Conservation (phyloP, 2,888 invertebrate genomes). For the Drosophila macrospina region DNA sequence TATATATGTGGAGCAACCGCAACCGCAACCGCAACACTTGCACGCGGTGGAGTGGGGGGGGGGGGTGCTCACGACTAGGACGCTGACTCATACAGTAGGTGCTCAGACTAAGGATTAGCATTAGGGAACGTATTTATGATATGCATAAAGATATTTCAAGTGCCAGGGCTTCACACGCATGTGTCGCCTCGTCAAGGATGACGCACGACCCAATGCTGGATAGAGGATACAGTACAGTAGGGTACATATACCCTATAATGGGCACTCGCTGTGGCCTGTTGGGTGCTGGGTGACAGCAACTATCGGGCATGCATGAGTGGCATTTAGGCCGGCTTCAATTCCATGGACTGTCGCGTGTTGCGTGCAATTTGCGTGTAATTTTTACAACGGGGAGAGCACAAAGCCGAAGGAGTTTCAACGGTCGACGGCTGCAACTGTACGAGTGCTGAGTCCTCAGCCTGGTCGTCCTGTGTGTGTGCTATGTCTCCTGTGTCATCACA, state of each 20-base stretch:
- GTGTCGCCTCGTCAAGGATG: constrained; percentile 67
- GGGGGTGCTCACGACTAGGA: constrained; percentile 7
- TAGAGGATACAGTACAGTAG: neutral
- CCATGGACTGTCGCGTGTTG: constrained; percentile 74
- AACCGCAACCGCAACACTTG: constrained; percentile 69
- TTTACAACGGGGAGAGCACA: constrained; percentile 26
- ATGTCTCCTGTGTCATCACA: constrained; percentile 78
- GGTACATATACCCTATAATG: neutral
- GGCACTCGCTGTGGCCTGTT: neutral
- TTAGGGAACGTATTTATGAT: constrained; percentile 66
- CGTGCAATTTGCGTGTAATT: constrained; percentile 81
- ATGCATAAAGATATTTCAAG: constrained; percentile 70
- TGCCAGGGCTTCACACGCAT: constrained; percentile 64
- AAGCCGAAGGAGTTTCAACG: neutral
- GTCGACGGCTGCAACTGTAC: constrained; percentile 55
- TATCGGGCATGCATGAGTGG: constrained; percentile 70
- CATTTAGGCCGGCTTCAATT: constrained; percentile 73
- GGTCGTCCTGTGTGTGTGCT: constrained; percentile 67
- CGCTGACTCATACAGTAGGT: constrained; percentile 48
- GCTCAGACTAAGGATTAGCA: constrained; percentile 66
- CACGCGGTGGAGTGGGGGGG: neutral
- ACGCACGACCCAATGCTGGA: constrained; percentile 63
- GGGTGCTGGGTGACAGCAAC: constrained; percentile 60
- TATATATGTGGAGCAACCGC: constrained; percentile 26
- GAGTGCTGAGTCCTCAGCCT: constrained; percentile 6